Percentiles rank a stretch among this genome's conserved stretches.
Conservation (phyloP, 2,797 vertebrate genomes). For the Gastrophryne carolinensis region DNA sequence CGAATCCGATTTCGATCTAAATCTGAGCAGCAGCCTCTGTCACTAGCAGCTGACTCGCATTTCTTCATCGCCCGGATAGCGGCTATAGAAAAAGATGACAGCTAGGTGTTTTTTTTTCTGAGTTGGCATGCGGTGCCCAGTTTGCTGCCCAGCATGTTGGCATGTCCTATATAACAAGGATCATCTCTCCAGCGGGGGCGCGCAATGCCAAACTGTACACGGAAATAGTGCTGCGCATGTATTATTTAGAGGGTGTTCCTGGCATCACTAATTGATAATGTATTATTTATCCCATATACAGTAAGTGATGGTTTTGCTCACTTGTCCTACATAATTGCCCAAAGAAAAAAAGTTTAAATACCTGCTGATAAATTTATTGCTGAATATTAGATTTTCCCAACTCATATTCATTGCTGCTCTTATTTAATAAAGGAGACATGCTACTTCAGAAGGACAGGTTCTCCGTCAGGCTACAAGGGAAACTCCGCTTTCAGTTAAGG, state of each 20-base stretch:
- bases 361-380: neutral
- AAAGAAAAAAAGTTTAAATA: neutral
- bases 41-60: neutral
- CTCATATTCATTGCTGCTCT: neutral
- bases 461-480: too few species aligned
- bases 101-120: too few species aligned
- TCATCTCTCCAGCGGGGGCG: conserved; percentile 7
- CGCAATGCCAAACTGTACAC: conserved; percentile 21
- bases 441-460: neutral
- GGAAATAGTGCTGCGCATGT: conserved; percentile 38
- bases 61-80: too few species aligned
- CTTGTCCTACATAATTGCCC: conserved; percentile 27
- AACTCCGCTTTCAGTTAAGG: too few species aligned
- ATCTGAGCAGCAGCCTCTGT: neutral
- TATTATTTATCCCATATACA: conserved; percentile 48
- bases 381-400: neutral
- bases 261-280: conserved; percentile 49
- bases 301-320: conserved; percentile 43
- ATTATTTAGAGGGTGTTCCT: conserved; percentile 51
- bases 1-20: too few species aligned
- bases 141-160: conserved; percentile 16
- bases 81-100: neutral
- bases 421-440: neutral
- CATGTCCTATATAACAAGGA: conserved; percentile 9
- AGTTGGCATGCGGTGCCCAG: conserved; percentile 3